Base-by-base conservation (phyloP, 2,888 invertebrate genomes). In the Latrodectus elegans region DNA sequence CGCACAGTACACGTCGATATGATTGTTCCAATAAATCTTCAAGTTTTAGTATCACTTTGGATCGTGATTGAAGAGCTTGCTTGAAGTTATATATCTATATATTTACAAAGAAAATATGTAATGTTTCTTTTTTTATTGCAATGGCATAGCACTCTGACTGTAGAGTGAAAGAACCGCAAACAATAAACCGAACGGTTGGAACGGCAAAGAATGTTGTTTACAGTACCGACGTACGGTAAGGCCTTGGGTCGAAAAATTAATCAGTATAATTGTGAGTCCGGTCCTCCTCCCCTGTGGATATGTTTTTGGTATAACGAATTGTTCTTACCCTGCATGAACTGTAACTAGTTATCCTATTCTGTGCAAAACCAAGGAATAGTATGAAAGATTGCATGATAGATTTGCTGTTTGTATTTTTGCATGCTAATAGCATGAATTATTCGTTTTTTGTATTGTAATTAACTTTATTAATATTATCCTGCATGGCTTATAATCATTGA, bases 211-310 rank as follows among this genome's bases (percentile, higher is more conserved):
- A 88, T 88, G 87, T 78, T 78, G 77, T 78, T 72, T 60, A 72
- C 82, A 67, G 77, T 78, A 55, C 38, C 78, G 70, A 78, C 87
- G 82, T 88, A 88, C 87, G 87, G 87, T 88, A 88, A 88, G 87
- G 83, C 71, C 77, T 49, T 72, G 74, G 49, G 15, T n/a, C 71
- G 17, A 55, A 78, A 72, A 65, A 17, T 76, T 65, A 52, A 60
- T 75, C 80, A 64, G 51, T 75, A 55, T 81, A 22, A 51, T 67
- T 83, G 77, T 78, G 68, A 60, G 65, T 80, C 76, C 68, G 72
- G 67, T 68, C 67, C 73, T 70, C 53, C 67, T 64, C 64, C 64
- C 26, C 72, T 71, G 72, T 76, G 86, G 86, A 86, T 75, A 86
- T 86, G 86, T 86, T 81, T 86, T 76, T 86, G 86, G 86, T 86